Base-by-base conservation (phyloP, 2,797 vertebrate species). In the Hylomyscus alleni region DNA sequence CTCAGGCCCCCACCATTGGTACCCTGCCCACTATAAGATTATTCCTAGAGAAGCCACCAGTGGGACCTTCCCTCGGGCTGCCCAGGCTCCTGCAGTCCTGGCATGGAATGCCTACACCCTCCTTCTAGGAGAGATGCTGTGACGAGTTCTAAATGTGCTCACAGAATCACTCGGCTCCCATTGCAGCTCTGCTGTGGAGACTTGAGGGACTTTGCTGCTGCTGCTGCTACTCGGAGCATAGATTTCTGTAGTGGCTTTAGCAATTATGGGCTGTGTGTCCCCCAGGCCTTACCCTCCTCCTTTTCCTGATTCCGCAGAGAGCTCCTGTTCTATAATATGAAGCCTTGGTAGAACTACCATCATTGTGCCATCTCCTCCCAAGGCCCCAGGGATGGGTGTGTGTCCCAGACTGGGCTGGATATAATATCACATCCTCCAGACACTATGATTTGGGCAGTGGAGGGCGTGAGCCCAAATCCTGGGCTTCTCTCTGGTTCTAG, bases 271-370 rank as follows among this genome's bases (percentile, higher is more conserved):
- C 86, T 90, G 56, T 78, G 86, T 95, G 78, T 90, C 86, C 52
- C 17, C 37, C 19, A 22, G 6, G 9, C 8, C 75, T 86, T 9
- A 24, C 65, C 6, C 50, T 6, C n/a, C 22, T 44, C 3, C 24
- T 15, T 13, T 80, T 60, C n/a, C 75, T 65, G 17, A 29, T 80
- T 94, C 67, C 80, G 89, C 82, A 52, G 69, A 37, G 73, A 89
- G 37, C 29, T 92, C 17, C 86, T 93, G 12, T 93, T 80, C 83
- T 94, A 52, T 87, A 89, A 80, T 81, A 84, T 1, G n/a, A 77
- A 50, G 52, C 72, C 72, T 82, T 87, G 72, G 72, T 4, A 52
- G 29, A 52, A n/a, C 77, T 94, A 81, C 93, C 90, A 65, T 78
- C 90, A 69, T 1, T 37, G 14, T 2, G 2, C 29, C 72, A 52